Evolutionary conservation across 2,797 vertebrate species (phyloP).

Genomic region (Sebastes minor): DNA sequence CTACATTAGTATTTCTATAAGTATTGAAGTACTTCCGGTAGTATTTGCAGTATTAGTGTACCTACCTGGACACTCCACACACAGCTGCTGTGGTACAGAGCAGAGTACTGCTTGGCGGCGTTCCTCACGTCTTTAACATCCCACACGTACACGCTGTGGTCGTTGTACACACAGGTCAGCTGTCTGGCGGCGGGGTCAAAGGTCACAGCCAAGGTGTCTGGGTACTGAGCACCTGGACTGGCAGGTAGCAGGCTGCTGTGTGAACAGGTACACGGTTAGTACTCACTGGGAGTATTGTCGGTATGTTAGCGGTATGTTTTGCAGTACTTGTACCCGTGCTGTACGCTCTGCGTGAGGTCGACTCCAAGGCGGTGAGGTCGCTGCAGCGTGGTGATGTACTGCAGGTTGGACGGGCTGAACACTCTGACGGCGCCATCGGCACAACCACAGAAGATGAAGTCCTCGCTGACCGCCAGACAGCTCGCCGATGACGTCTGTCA

Average conservation of each 20-base stretch:
- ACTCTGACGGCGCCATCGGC: conserved; percentile 84
- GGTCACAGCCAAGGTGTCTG: conserved; percentile 86
- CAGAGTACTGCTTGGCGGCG: conserved; percentile 83
- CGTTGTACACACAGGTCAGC: conserved; percentile 89
- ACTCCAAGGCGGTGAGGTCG: conserved; percentile 87
- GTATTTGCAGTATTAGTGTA: conserved; percentile 5
- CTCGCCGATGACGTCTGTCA: conserved; percentile 71
- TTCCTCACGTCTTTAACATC: conserved; percentile 81
- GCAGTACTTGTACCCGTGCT: conserved; percentile 31
- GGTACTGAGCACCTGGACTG: conserved; percentile 72
- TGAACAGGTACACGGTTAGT: background rate
- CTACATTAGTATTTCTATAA: rapidly evolving
- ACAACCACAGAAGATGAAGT: conserved; percentile 89
- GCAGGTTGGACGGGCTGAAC: conserved; percentile 81
- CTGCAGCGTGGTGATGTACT: conserved; percentile 84
- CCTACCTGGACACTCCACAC: conserved; percentile 90
- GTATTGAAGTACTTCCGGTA: background rate
- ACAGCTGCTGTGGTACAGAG: conserved; percentile 90
- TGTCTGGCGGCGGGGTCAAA: conserved; percentile 78
- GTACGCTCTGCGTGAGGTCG: conserved; percentile 66
- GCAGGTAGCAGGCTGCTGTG: conserved; percentile 62
- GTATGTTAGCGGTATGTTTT: rapidly evolving
- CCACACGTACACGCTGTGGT: conserved; percentile 93
- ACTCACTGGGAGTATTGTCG: background rate
- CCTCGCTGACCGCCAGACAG: conserved; percentile 82